Base-by-base conservation (phyloP, 2,888 invertebrate genomes). In the Drosophila algonquin region DNA sequence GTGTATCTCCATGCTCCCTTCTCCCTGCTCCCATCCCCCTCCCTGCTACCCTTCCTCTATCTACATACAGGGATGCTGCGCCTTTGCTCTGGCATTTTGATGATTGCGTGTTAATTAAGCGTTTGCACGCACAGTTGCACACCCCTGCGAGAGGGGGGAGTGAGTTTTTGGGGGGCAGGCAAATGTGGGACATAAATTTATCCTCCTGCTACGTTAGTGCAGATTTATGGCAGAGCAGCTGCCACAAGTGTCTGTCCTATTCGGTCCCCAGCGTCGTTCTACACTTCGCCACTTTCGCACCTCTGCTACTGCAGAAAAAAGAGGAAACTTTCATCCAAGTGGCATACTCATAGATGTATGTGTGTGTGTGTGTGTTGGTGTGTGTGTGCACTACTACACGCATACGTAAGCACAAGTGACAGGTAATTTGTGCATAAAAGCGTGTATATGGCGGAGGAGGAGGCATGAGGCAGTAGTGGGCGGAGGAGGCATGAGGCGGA, bases 401-500 rank as follows among this genome's bases (percentile, higher is more conserved):
- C 75, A 72, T 46, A 78, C 76, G 60, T 74, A 72, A 81, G 72
- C 81, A 77, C 74, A 77, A 86, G 80, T 87, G 87, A 83, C 87
- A 83, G 87, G 87, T 83, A 87, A 83, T 87, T 84, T 84, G 87
- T 78, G 85, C 75, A 87, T 78, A 76, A 79, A 60, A 73, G 71
- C 82, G 65, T 63, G 62, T 62, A 57, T 48, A 46, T 57, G 35
- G 35, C 56, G 21, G 21, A 21, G 21, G 21, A 18, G 63, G 45
- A 35, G 40, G 60, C 3, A 3, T 32, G 14, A 24, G 32, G 21
- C 8, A 9, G 35, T 18, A 18, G 18, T 18, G 1, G 18, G 18
- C 18, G 18, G 18, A 18, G 18, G 18, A 18, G 18, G 18, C 18
- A 18, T 2, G 2, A 18, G 18, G 18, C 18, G 18, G 1, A 18